Base-by-base conservation (phyloP, 2,113 vertebrate species). In the Mesitornis unicolor region DNA sequence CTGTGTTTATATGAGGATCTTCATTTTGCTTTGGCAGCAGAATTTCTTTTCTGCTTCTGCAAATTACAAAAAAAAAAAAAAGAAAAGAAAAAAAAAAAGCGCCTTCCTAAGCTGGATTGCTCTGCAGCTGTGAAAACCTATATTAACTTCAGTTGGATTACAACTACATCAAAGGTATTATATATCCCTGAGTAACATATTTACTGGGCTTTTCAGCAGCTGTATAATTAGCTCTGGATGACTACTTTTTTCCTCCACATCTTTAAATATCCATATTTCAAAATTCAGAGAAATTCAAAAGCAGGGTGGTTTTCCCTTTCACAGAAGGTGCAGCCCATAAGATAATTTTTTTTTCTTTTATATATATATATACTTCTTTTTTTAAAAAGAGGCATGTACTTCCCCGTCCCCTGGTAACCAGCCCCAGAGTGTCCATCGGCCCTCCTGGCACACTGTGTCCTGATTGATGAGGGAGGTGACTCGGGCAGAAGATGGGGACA, bases 141-240 rank as follows among this genome's bases (percentile, higher is more conserved):
- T 97, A 97, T 97, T 97, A 97, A 97, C 96, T 97, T 97, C 96
- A 97, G 97, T 96, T 8, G 63, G 97, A 97, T 97, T 97, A 97
- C 95, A 97, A 96, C 96, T 96, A 97, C 97, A 96, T 97, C 97
- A 97, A 97, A 97, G 97, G 97, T 97, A 97, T 97, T 97, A 97
- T 97, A 97, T 95, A 96, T 96, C 97, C 97, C 95, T 96, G 89
- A 96, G 97, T 97, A 97, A 97, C 97, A 84, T 97, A 97, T 97
- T 97, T 97, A 97, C 95, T 93, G 82, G 93, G 94, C 92, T 96
- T 97, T 97, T 97, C 94, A 97, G 96, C 97, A 96, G 96, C 95
- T 97, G 97, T 96, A 96, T 97, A 97, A 97, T 97, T 97, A 97
- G 90, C 96, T 96, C 94, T 95, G 73, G 95, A 96, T 97, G 91